phyloP scores from a whole-genome alignment of 2,113 vertebrate genomes.

The Verasper variegatus region DNA sequence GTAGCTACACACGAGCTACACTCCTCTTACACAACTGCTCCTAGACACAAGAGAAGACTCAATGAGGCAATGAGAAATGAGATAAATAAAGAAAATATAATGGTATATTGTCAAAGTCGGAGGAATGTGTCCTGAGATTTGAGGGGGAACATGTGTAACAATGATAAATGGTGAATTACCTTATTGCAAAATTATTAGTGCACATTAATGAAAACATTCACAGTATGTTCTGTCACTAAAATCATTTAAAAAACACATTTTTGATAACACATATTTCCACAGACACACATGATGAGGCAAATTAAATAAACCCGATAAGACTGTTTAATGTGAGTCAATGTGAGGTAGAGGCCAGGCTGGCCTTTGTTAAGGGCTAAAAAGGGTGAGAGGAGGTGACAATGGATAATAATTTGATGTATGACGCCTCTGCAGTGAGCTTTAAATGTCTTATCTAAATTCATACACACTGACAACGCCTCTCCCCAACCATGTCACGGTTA shows the following conservation, averaged over 20 bases:
- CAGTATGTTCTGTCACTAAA: neutral
- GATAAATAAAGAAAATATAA: neutral
- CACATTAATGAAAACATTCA: neutral
- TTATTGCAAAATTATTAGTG: neutral
- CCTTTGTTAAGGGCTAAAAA: conserved; percentile 63
- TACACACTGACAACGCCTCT: conserved; percentile 50
- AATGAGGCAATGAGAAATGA: neutral
- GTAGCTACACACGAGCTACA: neutral
- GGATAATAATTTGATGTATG: conserved; percentile 70
- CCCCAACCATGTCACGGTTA: conserved; percentile 51
- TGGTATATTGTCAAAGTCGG: conserved; percentile 11
- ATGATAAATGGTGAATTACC: neutral
- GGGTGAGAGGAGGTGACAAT: conserved; percentile 47
- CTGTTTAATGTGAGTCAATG: conserved; percentile 30
- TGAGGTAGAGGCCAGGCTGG: conserved; percentile 27
- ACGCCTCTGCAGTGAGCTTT: conserved; percentile 49
- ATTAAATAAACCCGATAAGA: conserved; percentile 30
- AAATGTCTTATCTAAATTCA: conserved; percentile 76
- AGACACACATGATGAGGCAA: conserved; percentile 12
- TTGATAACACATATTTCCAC: neutral
- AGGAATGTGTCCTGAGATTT: neutral
- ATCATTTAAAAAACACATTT: neutral
- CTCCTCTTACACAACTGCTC: neutral
- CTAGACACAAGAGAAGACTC: neutral
- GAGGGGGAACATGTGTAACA: neutral